phyloP scores from a whole-genome alignment of 2,797 vertebrate genomes.

The Euthynnus affinis region DNA sequence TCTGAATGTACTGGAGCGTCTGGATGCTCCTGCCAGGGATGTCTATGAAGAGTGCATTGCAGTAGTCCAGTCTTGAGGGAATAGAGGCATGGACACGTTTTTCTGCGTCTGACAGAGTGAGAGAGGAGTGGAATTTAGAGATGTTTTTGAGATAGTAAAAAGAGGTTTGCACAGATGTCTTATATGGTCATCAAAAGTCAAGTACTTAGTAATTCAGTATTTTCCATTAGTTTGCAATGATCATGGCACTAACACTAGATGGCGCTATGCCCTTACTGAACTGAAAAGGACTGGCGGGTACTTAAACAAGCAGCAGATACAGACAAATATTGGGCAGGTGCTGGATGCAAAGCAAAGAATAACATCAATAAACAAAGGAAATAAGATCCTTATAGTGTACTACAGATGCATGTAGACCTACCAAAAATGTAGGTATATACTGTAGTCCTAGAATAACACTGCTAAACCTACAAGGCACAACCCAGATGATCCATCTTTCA shows the following conservation, averaged over 20 bases:
- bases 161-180: too few species aligned
- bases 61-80: too few species aligned
- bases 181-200: too few species aligned
- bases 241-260: conserved; percentile 50
- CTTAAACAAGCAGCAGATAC: accelerated
- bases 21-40: too few species aligned
- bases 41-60: too few species aligned
- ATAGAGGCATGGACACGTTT: too few species aligned
- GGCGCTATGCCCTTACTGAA: conserved; percentile 53
- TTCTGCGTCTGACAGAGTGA: too few species aligned
- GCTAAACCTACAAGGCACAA: background rate
- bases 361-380: background rate
- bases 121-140: too few species aligned
- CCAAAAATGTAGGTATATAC: background rate
- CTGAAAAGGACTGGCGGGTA: background rate
- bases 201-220: too few species aligned
- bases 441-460: background rate
- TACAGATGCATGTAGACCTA: background rate
- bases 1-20: too few species aligned
- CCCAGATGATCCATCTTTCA: conserved; percentile 11
- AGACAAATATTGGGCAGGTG: background rate
- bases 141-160: too few species aligned
- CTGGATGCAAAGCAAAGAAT: background rate
- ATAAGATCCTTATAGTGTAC: background rate
- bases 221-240: background rate